A percentile compares a stretch with the other conserved stretches of the same genome.
phyloP scores from a whole-genome alignment of 1,140 invertebrate genomes.

The Drosophila insularis region DNA sequence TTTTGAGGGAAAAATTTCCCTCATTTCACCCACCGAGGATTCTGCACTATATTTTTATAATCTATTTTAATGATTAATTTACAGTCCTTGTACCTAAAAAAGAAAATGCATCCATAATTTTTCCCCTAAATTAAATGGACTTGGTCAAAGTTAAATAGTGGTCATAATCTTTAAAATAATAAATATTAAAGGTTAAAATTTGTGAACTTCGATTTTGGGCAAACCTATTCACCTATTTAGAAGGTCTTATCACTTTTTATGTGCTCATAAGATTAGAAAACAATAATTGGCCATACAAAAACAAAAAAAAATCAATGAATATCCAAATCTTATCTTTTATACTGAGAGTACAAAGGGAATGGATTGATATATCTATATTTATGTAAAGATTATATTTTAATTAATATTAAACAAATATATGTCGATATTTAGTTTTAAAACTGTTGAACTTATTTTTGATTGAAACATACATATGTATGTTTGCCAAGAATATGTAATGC shows the following conservation, averaged over 20 bases:
- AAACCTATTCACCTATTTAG: neutral
- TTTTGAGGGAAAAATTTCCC: no score
- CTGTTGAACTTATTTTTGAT: no score
- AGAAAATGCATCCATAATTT: neutral
- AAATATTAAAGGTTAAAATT: slow-evolving; percentile 4
- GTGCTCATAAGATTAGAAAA: slow-evolving; percentile 7
- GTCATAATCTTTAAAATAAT: neutral
- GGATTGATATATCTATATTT: no score
- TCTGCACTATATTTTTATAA: no score
- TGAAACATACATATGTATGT: no score
- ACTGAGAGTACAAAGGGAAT: neutral
- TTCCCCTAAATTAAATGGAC: neutral
- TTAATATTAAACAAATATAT: neutral
- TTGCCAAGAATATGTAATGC: no score
- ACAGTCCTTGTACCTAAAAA: no score
- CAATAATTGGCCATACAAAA: neutral
- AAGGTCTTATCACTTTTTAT: neutral
- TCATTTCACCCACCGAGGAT: no score
- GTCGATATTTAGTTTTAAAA: neutral
- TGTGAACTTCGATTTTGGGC: neutral
- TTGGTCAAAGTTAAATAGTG: neutral
- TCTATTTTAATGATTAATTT: no score
- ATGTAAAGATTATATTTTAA: slow-evolving; percentile 28
- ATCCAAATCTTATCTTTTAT: slow-evolving; percentile 22
- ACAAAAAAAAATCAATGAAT: no score